Percentiles rank a stretch among this genome's conserved stretches.
phyloP scores from a whole-genome alignment of 2,113 vertebrate species.

The Engraulis encrasicolus region DNA sequence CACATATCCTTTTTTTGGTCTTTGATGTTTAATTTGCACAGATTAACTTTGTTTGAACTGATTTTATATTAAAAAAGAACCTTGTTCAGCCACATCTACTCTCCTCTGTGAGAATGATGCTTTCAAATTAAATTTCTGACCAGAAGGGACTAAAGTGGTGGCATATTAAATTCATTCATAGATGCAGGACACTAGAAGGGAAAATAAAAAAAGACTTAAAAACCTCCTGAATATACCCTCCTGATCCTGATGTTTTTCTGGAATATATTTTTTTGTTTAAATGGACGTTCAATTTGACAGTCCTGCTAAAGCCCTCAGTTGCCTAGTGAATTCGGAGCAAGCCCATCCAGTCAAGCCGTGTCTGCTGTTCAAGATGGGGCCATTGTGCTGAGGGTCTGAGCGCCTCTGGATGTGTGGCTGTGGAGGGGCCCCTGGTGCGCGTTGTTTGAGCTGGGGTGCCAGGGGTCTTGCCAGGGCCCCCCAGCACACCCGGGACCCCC shows the following conservation, averaged over 20 bases:
- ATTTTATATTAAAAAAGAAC: neutral
- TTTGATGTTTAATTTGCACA: neutral
- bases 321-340: constrained; percentile 49
- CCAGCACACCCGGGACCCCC: constrained; percentile 41
- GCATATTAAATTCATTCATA: neutral
- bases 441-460: constrained; percentile 47
- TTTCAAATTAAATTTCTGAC: neutral
- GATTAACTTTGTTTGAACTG: neutral
- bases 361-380: constrained; percentile 53
- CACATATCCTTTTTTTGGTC: neutral
- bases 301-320: constrained; percentile 50
- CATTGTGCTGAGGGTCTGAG: constrained; percentile 30
- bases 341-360: constrained; percentile 41
- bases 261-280: constrained; percentile 37
- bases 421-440: constrained; percentile 40
- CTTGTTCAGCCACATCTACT: neutral
- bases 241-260: too few species aligned
- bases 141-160: neutral
- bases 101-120: neutral
- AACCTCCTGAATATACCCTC: neutral
- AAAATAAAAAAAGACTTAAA: neutral
- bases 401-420: constrained; percentile 36
- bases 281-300: constrained; percentile 55
- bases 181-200: neutral
- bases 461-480: constrained; percentile 29